phyloP scores from a whole-genome alignment of 2,113 vertebrate genomes.

The Paramormyrops kingsleyae region DNA sequence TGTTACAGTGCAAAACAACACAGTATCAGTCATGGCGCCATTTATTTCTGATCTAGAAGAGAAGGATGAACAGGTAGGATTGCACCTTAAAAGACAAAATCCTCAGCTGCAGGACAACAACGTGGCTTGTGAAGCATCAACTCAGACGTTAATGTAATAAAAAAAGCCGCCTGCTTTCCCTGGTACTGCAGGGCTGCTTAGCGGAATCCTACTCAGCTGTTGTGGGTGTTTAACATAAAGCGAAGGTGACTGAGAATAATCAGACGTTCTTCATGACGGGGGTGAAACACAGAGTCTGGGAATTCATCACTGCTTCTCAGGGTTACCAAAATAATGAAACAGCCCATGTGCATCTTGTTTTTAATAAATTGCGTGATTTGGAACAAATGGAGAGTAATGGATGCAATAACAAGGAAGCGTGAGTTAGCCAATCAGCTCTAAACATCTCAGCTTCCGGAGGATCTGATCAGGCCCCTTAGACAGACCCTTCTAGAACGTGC shows the following conservation, averaged over 20 bases:
- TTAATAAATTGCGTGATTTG: neutral
- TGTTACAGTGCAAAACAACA: neutral
- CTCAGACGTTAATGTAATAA: neutral
- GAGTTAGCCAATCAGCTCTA: neutral
- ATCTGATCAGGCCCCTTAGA: neutral
- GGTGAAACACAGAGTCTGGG: neutral
- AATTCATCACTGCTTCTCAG: neutral
- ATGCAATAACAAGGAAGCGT: neutral
- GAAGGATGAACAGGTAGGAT: neutral
- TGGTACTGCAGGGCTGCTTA: neutral
- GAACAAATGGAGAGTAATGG: constrained; percentile 8
- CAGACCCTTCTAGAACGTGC: neutral
- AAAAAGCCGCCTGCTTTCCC: neutral
- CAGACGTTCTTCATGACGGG: neutral
- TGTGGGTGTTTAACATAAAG: neutral
- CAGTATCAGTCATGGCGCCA: neutral
- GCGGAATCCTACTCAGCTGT: neutral
- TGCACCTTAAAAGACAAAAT: neutral
- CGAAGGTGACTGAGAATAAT: neutral
- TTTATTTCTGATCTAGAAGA: neutral
- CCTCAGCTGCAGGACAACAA: neutral
- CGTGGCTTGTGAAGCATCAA: neutral
- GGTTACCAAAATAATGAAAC: neutral
- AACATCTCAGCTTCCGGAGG: neutral
- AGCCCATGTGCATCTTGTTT: neutral